phyloP scores from a whole-genome alignment of 1,140 invertebrate species.

The Wasmannia auropunctata region DNA sequence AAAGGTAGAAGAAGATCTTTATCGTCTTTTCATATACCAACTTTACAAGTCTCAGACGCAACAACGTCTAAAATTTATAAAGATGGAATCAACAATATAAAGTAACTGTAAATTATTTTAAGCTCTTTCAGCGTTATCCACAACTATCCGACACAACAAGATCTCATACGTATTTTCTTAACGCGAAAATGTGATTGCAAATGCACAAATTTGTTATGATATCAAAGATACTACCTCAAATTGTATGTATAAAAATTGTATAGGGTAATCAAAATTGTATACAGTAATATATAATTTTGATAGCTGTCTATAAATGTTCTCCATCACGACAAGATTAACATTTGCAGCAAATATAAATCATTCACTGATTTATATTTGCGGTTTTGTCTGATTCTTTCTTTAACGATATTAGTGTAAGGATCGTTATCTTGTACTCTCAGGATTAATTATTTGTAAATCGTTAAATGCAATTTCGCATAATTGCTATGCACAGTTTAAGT shows the following conservation, averaged over 20 bases:
- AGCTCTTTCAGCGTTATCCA: slow-evolving; percentile 1
- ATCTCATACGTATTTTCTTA: slow-evolving; percentile 3
- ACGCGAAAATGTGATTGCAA: not conserved
- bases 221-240: slow-evolving; percentile 33
- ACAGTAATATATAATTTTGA: not conserved
- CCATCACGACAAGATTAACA: not conserved
- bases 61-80: slow-evolving; percentile 19
- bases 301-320: not conserved
- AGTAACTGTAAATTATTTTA: not conserved
- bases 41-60: slow-evolving; percentile 19
- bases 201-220: slow-evolving; percentile 13
- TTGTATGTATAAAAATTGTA: not conserved
- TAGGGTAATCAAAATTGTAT: not conserved
- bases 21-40: not conserved
- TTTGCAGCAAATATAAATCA: not conserved
- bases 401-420: not conserved
- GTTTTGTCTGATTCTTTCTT: not conserved
- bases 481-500: not conserved
- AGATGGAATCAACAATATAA: not conserved
- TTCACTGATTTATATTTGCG: not conserved
- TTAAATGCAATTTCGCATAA: not conserved
- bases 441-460: not conserved
- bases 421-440: not conserved
- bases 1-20: slow-evolving; percentile 1
- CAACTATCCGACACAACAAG: not conserved